phyloP scores from a whole-genome alignment of 1,140 invertebrate genomes.

The Palaemon carinicauda region DNA sequence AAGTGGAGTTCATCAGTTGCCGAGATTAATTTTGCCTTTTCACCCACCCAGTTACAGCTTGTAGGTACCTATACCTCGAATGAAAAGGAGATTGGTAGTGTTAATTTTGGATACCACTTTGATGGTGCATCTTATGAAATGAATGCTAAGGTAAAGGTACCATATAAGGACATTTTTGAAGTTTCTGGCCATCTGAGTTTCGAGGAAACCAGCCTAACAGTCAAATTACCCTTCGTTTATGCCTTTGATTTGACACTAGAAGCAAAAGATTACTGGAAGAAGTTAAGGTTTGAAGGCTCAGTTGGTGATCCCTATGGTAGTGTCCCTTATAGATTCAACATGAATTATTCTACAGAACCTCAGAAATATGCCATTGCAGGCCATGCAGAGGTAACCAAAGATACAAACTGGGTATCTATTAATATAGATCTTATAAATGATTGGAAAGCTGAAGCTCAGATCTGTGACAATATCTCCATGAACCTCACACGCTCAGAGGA shows the following conservation, averaged over 20 bases:
- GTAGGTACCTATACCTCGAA: not conserved
- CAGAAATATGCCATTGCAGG: not conserved
- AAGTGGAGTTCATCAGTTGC: not conserved
- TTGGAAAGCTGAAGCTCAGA: not conserved
- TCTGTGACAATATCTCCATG: not conserved
- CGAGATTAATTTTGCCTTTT: not conserved
- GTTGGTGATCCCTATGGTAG: not conserved
- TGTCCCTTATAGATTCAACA: not conserved
- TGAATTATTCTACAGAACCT: slow-evolving; percentile 8
- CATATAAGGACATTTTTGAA: too few relatives aligned
- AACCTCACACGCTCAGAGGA: not conserved
- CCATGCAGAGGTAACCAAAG: not conserved
- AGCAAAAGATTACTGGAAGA: slow-evolving; percentile 11
- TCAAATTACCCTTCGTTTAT: slow-evolving; percentile 7
- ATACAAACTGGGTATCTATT: slow-evolving; percentile 10
- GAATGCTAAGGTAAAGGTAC: too few relatives aligned
- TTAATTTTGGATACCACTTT: not conserved
- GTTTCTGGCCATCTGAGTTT: too few relatives aligned
- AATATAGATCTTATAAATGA: not conserved
- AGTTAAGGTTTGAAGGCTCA: not conserved
- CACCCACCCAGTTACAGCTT: not conserved
- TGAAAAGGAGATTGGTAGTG: not conserved
- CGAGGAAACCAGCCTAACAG: not conserved
- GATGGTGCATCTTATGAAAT: not conserved
- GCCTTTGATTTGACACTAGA: not conserved